A percentile compares a stretch with the other conserved stretches of the same genome.
Conservation (phyloP, 1,140 invertebrate species). For the Papilio polyxenes region DNA sequence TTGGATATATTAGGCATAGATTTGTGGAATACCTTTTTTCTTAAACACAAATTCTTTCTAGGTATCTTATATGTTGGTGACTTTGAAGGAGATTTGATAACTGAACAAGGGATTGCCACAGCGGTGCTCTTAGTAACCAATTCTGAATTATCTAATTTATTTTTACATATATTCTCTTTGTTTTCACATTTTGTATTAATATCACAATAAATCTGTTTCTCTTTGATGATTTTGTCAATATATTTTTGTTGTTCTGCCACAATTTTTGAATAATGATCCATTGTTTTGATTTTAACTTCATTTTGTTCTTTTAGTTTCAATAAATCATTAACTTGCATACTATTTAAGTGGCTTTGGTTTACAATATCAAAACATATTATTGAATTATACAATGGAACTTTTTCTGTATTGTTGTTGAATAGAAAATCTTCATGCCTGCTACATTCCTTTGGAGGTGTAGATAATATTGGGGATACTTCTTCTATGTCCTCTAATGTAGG, state of each 20-base stretch:
- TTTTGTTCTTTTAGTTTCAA: slow-evolving; percentile 58
- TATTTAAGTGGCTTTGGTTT: slow-evolving; percentile 45
- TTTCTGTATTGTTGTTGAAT: slow-evolving; percentile 60
- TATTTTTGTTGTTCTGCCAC: slow-evolving; percentile 6
- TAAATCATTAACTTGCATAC: slow-evolving; percentile 50
- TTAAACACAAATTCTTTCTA: slow-evolving; percentile 62
- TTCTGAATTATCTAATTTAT: slow-evolving; percentile 51
- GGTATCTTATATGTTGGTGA: slow-evolving; percentile 70
- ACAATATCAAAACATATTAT: slow-evolving; percentile 69
- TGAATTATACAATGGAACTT: slow-evolving; percentile 55
- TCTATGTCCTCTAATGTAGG: slow-evolving; percentile 59
- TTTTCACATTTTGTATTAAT: slow-evolving; percentile 56
- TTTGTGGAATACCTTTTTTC: slow-evolving; percentile 66
- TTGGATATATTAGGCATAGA: slow-evolving; percentile 66
- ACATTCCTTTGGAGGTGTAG: slow-evolving; percentile 70
- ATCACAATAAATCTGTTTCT: slow-evolving; percentile 51
- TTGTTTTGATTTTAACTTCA: slow-evolving; percentile 56
- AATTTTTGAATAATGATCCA: slow-evolving; percentile 12
- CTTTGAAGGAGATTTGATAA: slow-evolving; percentile 54
- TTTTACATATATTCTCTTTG: slow-evolving; percentile 59
- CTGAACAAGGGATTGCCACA: slow-evolving; percentile 49
- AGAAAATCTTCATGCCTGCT: slow-evolving; percentile 67
- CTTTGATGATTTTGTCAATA: neutral
- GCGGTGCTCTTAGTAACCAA: neutral
- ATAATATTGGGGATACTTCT: slow-evolving; percentile 60